Evolutionary conservation across 2,888 invertebrate species (phyloP).

Genomic region (Ormyrus labotus): DNA sequence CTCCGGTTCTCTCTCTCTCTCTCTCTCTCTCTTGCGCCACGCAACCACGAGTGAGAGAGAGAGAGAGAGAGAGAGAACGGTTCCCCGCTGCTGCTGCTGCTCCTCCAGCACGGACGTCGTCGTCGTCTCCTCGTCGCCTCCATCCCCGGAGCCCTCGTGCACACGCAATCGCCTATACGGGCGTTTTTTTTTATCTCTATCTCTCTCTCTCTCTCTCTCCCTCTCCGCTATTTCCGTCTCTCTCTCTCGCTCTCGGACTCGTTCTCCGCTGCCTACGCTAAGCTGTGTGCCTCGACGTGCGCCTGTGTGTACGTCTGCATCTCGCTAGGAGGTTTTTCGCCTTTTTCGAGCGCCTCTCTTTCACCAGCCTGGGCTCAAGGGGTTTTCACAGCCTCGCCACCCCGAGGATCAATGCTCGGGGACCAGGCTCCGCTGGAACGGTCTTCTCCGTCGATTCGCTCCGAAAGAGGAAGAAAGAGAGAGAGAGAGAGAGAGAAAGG

Average conservation of each 20-base stretch:
- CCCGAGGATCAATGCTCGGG: no score
- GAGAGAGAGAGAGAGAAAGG: not conserved
- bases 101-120: no score
- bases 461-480: not conserved
- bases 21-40: conserved; percentile 26
- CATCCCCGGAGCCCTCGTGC: not conserved
- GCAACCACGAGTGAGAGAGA: no score
- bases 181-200: not conserved
- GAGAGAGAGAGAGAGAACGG: not conserved
- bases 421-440: not conserved
- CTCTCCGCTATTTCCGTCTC: not conserved
- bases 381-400: no score
- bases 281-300: no score
- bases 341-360: no score
- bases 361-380: no score
- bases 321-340: no score
- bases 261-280: not conserved
- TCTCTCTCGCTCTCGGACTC: not conserved
- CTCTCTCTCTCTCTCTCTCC: not conserved
- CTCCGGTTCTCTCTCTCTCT: not conserved
- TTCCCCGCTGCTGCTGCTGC: not conserved
- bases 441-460: no score
- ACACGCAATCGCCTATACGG: conserved; percentile 2
- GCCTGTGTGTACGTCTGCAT: not conserved
- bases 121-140: not conserved